Evolutionary conservation across 2,888 invertebrate species (phyloP), one percentile per base, ranked within the genome.

Genomic region (Homarus gammarus): DNA sequence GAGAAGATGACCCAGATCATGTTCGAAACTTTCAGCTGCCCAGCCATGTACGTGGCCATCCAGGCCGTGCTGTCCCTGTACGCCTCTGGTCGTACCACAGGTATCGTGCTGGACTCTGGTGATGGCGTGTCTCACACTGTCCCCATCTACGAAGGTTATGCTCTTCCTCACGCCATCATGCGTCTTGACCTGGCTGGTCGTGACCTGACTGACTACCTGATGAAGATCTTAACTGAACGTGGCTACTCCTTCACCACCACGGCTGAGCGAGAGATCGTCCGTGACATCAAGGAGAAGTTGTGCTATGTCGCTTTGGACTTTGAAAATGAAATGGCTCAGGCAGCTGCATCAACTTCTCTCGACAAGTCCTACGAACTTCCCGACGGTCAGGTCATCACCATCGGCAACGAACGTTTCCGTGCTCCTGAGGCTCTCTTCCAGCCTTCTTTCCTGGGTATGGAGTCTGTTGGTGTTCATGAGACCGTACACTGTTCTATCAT

Each of bases 151-250:
- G 94, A 94, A 93, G 93, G 94, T 93, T 98, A 97, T 95, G 97
- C 98, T 93, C 96, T 98, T 93, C 98, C 98, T 94, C 98, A 98
- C 94, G 98, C 98, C 95, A 98, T 98, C 95, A 96, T 98, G 94
- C 97, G 98, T 96, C 95, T 98, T 95, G 98, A 98, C 95, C 96
- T 98, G 96, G 98, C 98, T 94, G 98, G 98, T 94, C 97, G 98
- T 94, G 98, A 98, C 95, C 96, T 98, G 95, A 98, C 98, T 95
- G 98, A 98, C 95, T 98, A 98, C 96, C 96, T 98, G 95, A 98
- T 98, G 98, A 98, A 98, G 96, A 98, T 98, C 96, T 96, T 98
- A 94, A 97, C 90, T 6, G 91, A 91, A 31, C 81, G 88, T 33
- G 91, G 91, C 49, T 88, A 90, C 68, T 88, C 88, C 33, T 87